A percentile compares a stretch with the other conserved stretches of the same genome.
Conservation (phyloP, 1,140 invertebrate genomes). For the Saccostrea glomerata region DNA sequence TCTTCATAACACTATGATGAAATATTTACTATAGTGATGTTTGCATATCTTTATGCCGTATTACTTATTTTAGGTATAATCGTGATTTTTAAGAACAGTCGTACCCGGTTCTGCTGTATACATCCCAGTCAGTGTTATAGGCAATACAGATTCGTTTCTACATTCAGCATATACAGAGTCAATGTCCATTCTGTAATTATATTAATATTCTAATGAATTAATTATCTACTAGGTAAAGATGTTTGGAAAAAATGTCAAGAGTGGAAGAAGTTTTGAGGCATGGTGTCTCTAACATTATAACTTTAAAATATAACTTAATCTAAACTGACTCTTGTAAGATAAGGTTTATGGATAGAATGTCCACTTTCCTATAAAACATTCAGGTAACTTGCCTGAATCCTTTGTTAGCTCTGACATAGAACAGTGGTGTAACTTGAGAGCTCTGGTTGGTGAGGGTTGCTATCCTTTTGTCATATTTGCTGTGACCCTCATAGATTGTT, state of each 20-base stretch:
- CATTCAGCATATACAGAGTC: neutral
- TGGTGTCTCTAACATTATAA: too few relatives aligned
- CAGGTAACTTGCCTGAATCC: slow-evolving; percentile 20
- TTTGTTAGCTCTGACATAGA: slow-evolving; percentile 33
- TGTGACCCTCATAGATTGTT: slow-evolving; percentile 40
- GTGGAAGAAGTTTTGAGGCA: too few relatives aligned
- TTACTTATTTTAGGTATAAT: too few relatives aligned
- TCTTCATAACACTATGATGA: too few relatives aligned
- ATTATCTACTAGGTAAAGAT: too few relatives aligned
- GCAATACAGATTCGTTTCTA: neutral
- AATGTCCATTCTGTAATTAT: neutral
- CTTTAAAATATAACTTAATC: too few relatives aligned
- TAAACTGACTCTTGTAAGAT: too few relatives aligned
- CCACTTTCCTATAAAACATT: neutral
- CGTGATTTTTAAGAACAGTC: neutral
- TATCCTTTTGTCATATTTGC: neutral
- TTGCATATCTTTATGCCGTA: too few relatives aligned
- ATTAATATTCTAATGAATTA: neutral
- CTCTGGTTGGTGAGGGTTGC: neutral
- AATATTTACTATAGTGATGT: too few relatives aligned
- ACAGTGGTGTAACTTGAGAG: neutral
- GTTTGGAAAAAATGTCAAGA: too few relatives aligned
- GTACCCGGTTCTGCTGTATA: neutral
- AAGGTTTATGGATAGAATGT: neutral
- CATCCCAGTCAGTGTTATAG: neutral